phyloP scores from a whole-genome alignment of 2,888 invertebrate species.

The Drosophila limbata region DNA sequence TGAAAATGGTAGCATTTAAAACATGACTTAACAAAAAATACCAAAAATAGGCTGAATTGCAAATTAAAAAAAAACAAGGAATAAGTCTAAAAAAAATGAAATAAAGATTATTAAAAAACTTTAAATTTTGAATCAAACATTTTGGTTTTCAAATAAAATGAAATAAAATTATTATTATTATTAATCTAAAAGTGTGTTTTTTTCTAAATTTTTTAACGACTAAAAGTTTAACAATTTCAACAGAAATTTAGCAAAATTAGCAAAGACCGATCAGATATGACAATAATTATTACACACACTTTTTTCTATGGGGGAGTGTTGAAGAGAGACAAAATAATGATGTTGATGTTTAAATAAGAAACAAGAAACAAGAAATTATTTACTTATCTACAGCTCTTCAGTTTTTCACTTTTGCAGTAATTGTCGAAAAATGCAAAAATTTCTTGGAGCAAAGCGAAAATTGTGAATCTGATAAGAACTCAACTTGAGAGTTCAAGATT shows the following conservation, averaged over 20 bases:
- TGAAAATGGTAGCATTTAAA: no score
- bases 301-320: neutral
- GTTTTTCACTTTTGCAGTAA: constrained; percentile 12
- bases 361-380: constrained; percentile 7
- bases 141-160: no score
- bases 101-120: no score
- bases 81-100: no score
- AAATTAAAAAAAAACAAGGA: no score
- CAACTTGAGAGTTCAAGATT: neutral
- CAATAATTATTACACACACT: no score
- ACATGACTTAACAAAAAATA: no score
- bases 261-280: constrained; percentile 1
- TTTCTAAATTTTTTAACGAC: no score
- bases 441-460: constrained; percentile 14
- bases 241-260: neutral
- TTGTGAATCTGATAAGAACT: constrained; percentile 39
- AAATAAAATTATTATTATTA: no score
- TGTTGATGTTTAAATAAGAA: constrained; percentile 3
- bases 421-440: constrained; percentile 25
- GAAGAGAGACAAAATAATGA: neutral
- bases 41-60: no score
- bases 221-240: neutral
- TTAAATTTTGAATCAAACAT: no score
- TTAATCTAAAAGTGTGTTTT: no score
- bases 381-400: neutral